Conservation (phyloP, 2,888 invertebrate species). For the Dione juno region DNA sequence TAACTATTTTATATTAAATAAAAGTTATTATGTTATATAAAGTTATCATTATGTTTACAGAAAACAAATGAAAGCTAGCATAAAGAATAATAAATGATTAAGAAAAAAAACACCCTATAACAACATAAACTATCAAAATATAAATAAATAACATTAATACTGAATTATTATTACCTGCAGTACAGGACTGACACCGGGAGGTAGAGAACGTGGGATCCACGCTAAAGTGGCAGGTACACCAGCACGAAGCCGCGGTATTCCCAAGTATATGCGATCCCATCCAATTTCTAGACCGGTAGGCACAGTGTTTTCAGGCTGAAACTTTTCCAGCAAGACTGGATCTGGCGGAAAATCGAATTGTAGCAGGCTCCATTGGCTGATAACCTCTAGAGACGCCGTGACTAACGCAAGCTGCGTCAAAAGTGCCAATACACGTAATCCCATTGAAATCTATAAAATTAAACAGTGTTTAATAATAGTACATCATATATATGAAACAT, state of each 20-base stretch:
- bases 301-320: conserved; percentile 88
- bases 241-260: conserved; percentile 88
- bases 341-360: conserved; percentile 87
- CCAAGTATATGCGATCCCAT: conserved; percentile 88
- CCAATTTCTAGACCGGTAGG: conserved; percentile 90
- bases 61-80: neutral
- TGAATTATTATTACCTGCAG: conserved; percentile 83
- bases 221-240: conserved; percentile 91
- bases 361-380: conserved; percentile 88
- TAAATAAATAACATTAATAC: no score
- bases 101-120: no score
- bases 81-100: neutral
- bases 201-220: conserved; percentile 86
- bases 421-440: conserved; percentile 55
- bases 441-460: conserved; percentile 55
- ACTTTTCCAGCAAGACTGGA: conserved; percentile 82
- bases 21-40: neutral
- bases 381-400: conserved; percentile 82
- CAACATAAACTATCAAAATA: no score
- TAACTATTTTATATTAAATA: neutral
- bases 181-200: conserved; percentile 87
- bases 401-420: conserved; percentile 65
- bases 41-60: no score
- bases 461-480: conserved; percentile 10
- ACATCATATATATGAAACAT: no score